A percentile compares a stretch with the other conserved stretches of the same genome.
These are phyloP conservation scores for Corythornis cristatus DNA, from an alignment of 2,113 vertebrate genomes.

Conservation along the genomic window DNA sequence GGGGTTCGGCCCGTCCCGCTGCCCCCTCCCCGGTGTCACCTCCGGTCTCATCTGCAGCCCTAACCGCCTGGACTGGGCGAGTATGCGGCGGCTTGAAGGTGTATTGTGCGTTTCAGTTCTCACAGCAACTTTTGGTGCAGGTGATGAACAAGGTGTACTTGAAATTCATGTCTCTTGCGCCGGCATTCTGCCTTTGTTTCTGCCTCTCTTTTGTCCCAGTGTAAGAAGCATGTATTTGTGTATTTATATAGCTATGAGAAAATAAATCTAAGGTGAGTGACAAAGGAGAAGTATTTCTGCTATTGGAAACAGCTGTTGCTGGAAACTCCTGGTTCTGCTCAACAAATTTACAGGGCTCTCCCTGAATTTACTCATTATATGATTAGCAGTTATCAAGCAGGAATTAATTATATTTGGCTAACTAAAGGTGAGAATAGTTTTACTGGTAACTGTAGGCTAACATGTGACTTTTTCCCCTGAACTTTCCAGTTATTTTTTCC, in stretches of 20 bases:
- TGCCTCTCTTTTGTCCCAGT: background rate
- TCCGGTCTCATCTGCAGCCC: background rate
- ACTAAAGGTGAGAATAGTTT: background rate
- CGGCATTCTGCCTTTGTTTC: background rate
- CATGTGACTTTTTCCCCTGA: background rate
- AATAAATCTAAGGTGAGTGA: background rate
- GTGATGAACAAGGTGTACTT: fast-evolving
- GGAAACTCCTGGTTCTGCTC: background rate
- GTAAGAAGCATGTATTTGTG: background rate
- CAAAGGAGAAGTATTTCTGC: background rate
- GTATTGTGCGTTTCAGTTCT: background rate
- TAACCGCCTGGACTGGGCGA: background rate
- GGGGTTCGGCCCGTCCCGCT: background rate
- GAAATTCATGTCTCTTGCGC: fast-evolving
- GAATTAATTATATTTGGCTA: background rate
- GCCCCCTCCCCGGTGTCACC: background rate
- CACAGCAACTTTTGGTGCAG: fast-evolving
- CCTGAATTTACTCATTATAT: background rate
- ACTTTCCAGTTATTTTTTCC: background rate
- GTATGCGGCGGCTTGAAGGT: background rate
- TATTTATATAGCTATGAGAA: fast-evolving
- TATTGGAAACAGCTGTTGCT: background rate
- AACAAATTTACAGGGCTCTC: background rate
- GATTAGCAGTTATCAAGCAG: background rate
- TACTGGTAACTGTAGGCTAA: background rate